Evolutionary conservation across 1,140 invertebrate genomes (phyloP).

Genomic region (Plutomurus gul): DNA sequence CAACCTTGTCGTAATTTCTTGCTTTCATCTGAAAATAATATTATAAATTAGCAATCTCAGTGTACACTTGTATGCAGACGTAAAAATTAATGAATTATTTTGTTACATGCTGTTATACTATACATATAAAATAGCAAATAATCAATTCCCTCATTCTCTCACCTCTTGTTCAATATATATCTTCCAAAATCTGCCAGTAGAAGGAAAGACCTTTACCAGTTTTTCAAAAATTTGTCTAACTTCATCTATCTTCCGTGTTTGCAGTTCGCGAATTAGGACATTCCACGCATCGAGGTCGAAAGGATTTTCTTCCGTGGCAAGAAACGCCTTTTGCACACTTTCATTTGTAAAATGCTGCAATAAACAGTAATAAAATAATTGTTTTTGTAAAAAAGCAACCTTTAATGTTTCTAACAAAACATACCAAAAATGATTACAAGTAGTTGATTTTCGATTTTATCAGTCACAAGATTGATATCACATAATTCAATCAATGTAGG

Average conservation of each 20-base stretch:
- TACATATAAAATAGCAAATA: not conserved
- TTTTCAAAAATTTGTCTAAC: conserved; percentile 91
- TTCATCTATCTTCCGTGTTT: conserved; percentile 87
- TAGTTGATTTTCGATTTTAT: not conserved
- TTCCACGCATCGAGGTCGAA: conserved; percentile 98
- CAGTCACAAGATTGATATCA: conserved; percentile 5
- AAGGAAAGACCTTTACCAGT: conserved; percentile 90
- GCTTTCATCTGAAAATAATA: conserved; percentile 79
- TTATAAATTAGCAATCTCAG: not conserved
- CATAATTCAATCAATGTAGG: conserved; percentile 35
- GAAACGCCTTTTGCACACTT: conserved; percentile 50
- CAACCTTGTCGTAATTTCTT: conserved; percentile 94
- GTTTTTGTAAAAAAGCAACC: not conserved
- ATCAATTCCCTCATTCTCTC: conserved; percentile 48
- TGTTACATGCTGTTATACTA: no score
- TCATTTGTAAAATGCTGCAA: conserved; percentile 50
- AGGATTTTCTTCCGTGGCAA: conserved; percentile 74
- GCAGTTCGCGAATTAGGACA: conserved; percentile 86
- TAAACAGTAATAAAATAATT: not conserved
- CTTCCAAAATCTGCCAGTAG: conserved; percentile 97
- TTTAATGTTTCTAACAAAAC: no score
- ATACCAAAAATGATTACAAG: no score
- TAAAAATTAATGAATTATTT: no score
- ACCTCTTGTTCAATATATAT: conserved; percentile 99
- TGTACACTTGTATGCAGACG: no score